phyloP scores from a whole-genome alignment of 23 tunicate genomes.

The Pegea sp. region DNA sequence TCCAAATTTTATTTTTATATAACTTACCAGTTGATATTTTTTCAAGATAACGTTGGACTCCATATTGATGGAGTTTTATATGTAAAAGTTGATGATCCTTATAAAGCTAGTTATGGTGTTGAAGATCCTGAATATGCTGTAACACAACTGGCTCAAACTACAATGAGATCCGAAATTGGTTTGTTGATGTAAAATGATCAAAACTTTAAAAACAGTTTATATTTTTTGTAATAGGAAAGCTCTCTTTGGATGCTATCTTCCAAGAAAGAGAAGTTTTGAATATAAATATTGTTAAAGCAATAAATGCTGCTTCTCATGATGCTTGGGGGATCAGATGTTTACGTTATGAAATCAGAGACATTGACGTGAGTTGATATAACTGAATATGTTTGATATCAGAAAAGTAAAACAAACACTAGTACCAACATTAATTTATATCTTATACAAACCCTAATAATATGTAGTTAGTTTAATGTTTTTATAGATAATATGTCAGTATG shows the following conservation, averaged over 20 bases:
- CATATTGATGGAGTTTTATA: slow-evolving; percentile 95
- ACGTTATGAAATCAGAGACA: slow-evolving; percentile 93
- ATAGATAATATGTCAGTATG: too few relatives aligned
- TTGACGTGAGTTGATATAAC: slow-evolving; percentile 51
- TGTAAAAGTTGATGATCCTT: slow-evolving; percentile 86
- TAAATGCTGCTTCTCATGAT: slow-evolving; percentile 73
- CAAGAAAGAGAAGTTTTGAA: slow-evolving; percentile 76
- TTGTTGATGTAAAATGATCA: not conserved
- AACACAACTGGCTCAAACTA: slow-evolving; percentile 94
- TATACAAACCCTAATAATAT: too few relatives aligned
- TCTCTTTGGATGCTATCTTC: slow-evolving; percentile 80
- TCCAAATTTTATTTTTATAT: not conserved
- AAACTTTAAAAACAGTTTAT: not conserved
- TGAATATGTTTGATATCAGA: too few relatives aligned
- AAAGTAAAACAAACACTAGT: too few relatives aligned
- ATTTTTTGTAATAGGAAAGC: slow-evolving; percentile 35
- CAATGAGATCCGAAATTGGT: slow-evolving; percentile 99
- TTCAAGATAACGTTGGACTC: slow-evolving; percentile 75
- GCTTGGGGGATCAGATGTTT: slow-evolving; percentile 91
- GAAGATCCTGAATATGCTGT: slow-evolving; percentile 97
- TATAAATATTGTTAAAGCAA: slow-evolving; percentile 66
- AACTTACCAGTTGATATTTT: not conserved
- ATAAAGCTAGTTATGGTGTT: slow-evolving; percentile 85
- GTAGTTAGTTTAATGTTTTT: too few relatives aligned
- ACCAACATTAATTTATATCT: too few relatives aligned